These are phyloP conservation scores for Paguma larvata DNA, from an alignment of 2,797 vertebrate genomes.

Conservation along the genomic window DNA sequence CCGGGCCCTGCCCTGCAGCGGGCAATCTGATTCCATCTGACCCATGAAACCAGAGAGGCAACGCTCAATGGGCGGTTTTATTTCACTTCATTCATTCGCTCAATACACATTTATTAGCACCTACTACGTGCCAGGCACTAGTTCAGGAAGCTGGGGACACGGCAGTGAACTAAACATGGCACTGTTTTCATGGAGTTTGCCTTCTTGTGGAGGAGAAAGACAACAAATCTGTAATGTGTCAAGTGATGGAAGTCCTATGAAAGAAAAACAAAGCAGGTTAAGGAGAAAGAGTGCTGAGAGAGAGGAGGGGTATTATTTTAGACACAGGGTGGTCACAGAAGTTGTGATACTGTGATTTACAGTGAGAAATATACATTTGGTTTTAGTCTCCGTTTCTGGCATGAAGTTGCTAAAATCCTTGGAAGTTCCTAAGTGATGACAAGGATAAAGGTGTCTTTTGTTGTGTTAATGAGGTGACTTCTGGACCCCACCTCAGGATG, in stretches of 20 bases:
- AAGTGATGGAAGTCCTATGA: not conserved
- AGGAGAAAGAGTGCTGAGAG: not conserved
- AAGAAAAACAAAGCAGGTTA: constrained; percentile 8
- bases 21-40: not conserved
- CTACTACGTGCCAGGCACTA: not conserved
- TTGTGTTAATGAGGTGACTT: not conserved
- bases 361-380: not conserved
- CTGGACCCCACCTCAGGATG: not conserved
- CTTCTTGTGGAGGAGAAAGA: not conserved
- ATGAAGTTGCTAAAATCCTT: not conserved
- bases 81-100: not conserved
- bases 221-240: not conserved
- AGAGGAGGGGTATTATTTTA: not conserved
- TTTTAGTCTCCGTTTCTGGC: not conserved
- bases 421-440: not conserved
- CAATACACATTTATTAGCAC: not conserved
- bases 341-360: not conserved
- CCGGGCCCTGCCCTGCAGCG: not conserved
- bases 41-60: not conserved
- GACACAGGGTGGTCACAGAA: not conserved
- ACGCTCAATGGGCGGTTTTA: not conserved
- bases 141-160: not conserved
- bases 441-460: not conserved
- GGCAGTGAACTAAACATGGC: not conserved
- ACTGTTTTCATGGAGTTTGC: not conserved